Evolutionary conservation across 2,113 vertebrate genomes (phyloP).

Genomic region (Sinosuthora webbiana): DNA sequence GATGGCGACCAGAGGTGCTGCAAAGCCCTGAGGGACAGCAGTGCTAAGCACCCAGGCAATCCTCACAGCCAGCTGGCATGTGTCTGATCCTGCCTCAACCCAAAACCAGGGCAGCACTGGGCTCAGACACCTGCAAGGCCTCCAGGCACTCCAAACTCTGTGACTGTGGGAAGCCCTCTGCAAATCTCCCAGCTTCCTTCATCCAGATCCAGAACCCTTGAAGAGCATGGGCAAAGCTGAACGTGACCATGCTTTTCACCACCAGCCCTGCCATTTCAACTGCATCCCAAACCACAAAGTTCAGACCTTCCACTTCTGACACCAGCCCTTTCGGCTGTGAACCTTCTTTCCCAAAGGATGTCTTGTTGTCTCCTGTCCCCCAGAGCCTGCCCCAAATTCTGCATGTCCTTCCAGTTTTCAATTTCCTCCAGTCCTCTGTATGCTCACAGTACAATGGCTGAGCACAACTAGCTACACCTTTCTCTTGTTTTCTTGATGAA

Average conservation of each 20-base stretch:
- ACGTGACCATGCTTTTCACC: neutral
- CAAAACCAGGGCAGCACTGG: fast-evolving
- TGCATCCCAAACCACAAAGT: neutral
- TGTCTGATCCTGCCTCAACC: neutral
- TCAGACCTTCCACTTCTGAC: neutral
- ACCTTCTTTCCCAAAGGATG: neutral
- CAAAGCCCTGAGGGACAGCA: neutral
- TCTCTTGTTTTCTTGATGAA: neutral
- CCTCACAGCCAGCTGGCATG: neutral
- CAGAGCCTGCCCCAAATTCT: neutral
- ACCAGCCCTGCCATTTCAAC: neutral
- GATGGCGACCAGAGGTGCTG: neutral
- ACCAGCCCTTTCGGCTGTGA: neutral
- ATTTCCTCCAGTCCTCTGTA: neutral
- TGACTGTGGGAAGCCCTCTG: neutral
- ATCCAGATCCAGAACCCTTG: neutral
- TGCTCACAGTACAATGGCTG: neutral
- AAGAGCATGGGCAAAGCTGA: neutral
- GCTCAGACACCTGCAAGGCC: neutral
- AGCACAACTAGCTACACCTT: neutral
- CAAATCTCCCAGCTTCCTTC: neutral
- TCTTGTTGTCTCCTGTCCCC: neutral
- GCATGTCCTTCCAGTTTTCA: neutral
- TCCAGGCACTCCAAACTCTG: neutral
- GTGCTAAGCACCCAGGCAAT: neutral